phyloP scores from a whole-genome alignment of 2,888 invertebrate genomes.

The Desoria tigrina region DNA sequence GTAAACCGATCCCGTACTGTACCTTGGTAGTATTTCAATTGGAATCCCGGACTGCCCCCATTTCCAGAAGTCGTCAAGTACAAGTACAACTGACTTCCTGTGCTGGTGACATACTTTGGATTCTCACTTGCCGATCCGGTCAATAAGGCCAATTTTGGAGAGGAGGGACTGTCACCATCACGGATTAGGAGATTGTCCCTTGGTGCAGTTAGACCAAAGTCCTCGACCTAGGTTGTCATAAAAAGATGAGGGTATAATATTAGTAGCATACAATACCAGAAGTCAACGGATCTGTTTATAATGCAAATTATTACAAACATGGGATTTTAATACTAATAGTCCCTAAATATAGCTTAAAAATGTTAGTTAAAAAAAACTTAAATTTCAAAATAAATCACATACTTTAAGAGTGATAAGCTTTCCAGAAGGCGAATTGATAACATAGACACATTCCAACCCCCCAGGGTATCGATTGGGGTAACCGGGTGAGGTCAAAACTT shows the following conservation, averaged over 20 bases:
- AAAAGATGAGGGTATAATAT: background rate
- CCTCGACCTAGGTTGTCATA: constrained; percentile 70
- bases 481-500: constrained; percentile 84
- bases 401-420: constrained; percentile 88
- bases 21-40: constrained; percentile 78
- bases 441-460: constrained; percentile 92
- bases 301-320: background rate
- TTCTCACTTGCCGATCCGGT: constrained; percentile 77
- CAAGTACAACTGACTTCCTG: constrained; percentile 81
- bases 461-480: constrained; percentile 92
- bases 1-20: too few species aligned
- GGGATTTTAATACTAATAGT: background rate
- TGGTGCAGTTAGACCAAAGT: constrained; percentile 77
- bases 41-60: constrained; percentile 86
- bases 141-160: constrained; percentile 77
- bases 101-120: constrained; percentile 83
- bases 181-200: constrained; percentile 86
- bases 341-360: background rate
- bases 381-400: constrained; percentile 30
- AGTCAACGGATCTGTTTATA: background rate
- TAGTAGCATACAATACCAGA: background rate
- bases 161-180: constrained; percentile 86
- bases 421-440: constrained; percentile 85
- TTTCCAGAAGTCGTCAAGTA: constrained; percentile 90
- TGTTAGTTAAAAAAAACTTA: background rate